These are phyloP conservation scores for Solen grandis DNA, from an alignment of 1,140 invertebrate genomes.

Conservation along the genomic window DNA sequence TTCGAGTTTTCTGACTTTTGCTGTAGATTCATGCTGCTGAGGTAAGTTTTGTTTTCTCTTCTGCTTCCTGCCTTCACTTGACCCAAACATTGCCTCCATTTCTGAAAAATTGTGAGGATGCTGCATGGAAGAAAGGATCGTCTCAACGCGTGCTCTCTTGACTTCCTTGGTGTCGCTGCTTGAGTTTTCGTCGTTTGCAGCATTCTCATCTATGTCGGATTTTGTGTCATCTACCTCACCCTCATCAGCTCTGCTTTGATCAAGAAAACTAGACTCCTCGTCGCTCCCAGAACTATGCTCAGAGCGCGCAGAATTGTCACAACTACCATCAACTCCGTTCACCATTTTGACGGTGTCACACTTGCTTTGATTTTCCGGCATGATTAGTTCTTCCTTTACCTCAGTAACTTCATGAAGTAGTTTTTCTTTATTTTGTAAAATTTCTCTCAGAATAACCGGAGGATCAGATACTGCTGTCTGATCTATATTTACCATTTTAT, in stretches of 20 bases:
- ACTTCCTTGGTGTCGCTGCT: slow-evolving; percentile 84
- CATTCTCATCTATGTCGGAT: slow-evolving; percentile 66
- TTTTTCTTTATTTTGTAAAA: slow-evolving; percentile 80
- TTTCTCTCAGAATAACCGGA: slow-evolving; percentile 81
- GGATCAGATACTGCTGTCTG: slow-evolving; percentile 70
- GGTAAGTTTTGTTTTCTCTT: slow-evolving; percentile 98
- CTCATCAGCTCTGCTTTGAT: slow-evolving; percentile 46
- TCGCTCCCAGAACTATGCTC: slow-evolving; percentile 62
- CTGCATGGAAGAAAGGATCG: slow-evolving; percentile 95
- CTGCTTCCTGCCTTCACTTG: slow-evolving; percentile 88
- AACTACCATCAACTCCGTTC: slow-evolving; percentile 62
- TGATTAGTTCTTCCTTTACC: slow-evolving; percentile 64
- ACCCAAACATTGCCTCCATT: slow-evolving; percentile 50
- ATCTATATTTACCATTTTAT: slow-evolving; percentile 64
- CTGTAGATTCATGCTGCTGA: slow-evolving; percentile 82
- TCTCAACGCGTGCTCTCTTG: slow-evolving; percentile 95
- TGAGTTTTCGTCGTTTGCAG: slow-evolving; percentile 52
- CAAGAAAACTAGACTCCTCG: slow-evolving; percentile 51
- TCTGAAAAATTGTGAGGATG: slow-evolving; percentile 86
- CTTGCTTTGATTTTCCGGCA: slow-evolving; percentile 30
- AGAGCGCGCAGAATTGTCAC: slow-evolving; percentile 52
- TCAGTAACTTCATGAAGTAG: slow-evolving; percentile 57
- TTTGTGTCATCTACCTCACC: slow-evolving; percentile 59
- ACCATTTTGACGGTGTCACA: slow-evolving; percentile 80
- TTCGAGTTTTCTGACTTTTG: slow-evolving; percentile 83